Conservation (phyloP, 2,113 vertebrate species). For the Onychostruthus taczanowskii region DNA sequence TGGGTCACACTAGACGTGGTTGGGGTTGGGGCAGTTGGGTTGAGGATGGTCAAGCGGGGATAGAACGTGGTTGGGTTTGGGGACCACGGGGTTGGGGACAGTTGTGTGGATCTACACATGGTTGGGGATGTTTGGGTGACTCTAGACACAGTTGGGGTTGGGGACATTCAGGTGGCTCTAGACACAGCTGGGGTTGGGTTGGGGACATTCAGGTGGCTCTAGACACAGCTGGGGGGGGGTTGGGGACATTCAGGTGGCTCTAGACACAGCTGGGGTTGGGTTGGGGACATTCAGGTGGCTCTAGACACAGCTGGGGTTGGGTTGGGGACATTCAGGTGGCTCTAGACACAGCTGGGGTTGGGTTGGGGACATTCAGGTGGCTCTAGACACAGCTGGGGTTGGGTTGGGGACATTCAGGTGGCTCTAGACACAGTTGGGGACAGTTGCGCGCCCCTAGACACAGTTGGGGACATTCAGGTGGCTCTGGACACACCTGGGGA, state of each 20-base stretch:
- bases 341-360: rapidly evolving
- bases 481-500: background rate
- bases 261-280: no score
- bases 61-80: background rate
- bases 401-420: background rate
- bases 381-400: no score
- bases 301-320: no score
- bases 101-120: background rate
- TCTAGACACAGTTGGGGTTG: background rate
- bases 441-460: no score
- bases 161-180: rapidly evolving
- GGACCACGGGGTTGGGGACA: background rate
- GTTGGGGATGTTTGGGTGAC: background rate
- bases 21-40: background rate
- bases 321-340: background rate
- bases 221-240: background rate
- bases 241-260: background rate
- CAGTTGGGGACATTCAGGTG: background rate
- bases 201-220: background rate
- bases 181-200: rapidly evolving
- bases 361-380: background rate
- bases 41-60: no score
- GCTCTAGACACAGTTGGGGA: no score
- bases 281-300: background rate
- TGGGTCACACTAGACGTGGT: rapidly evolving